These are phyloP conservation scores for Cotesia typhae DNA, from an alignment of 1,140 invertebrate genomes.

Conservation along the genomic window DNA sequence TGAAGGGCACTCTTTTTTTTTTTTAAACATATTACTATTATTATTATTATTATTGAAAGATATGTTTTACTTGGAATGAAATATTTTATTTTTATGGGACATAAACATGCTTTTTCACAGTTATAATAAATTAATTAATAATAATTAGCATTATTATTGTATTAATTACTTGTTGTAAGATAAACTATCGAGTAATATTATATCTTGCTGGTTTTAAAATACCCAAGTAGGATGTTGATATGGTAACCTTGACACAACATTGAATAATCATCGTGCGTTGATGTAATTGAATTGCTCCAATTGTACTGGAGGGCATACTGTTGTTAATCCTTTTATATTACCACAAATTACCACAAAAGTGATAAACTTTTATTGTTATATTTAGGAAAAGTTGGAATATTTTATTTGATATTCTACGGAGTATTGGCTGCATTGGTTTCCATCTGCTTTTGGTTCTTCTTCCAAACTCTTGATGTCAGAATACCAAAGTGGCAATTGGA, in stretches of 20 bases:
- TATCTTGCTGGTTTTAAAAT: too few relatives aligned
- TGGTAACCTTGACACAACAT: conserved; percentile 44
- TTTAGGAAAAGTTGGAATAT: conserved; percentile 87
- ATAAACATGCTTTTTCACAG: too few relatives aligned
- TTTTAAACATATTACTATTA: neutral
- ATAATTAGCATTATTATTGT: too few relatives aligned
- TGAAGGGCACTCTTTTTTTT: conserved; percentile 57
- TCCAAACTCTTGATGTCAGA: conserved; percentile 86
- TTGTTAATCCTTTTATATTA: conserved; percentile 56
- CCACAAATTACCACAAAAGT: conserved; percentile 37
- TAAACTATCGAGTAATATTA: neutral
- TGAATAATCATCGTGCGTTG: conserved; percentile 45
- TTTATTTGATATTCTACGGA: conserved; percentile 91
- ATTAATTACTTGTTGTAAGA: too few relatives aligned
- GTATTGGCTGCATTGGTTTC: conserved; percentile 87
- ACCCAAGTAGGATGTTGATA: too few relatives aligned
- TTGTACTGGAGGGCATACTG: conserved; percentile 46
- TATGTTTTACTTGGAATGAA: too few relatives aligned
- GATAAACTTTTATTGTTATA: conserved; percentile 49
- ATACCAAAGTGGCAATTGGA: conserved; percentile 86
- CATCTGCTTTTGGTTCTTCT: conserved; percentile 91
- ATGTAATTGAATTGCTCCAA: conserved; percentile 58
- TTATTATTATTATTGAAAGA: too few relatives aligned
- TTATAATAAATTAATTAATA: too few relatives aligned
- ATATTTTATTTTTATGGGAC: too few relatives aligned